These are phyloP conservation scores for Aricia agestis DNA, from an alignment of 1,140 invertebrate genomes.

Conservation along the genomic window DNA sequence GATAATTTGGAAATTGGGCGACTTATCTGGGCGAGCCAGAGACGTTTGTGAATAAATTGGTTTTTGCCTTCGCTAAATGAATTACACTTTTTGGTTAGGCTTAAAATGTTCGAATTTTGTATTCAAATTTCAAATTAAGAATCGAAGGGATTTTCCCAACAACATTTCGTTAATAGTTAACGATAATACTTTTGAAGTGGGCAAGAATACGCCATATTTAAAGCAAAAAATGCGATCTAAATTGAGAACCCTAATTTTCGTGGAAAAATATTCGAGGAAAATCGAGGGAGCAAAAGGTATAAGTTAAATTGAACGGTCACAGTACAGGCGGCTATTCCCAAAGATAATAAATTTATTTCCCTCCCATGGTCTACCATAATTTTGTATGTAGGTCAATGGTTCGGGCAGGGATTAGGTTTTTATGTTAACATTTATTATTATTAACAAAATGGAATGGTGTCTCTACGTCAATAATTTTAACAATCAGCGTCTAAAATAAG, in stretches of 20 bases:
- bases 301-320: constrained; percentile 12
- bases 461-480: too few species aligned
- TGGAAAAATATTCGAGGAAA: neutral
- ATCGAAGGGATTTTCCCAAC: too few species aligned
- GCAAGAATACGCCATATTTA: neutral
- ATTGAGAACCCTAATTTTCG: neutral
- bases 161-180: too few species aligned
- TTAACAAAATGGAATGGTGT: too few species aligned
- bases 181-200: too few species aligned
- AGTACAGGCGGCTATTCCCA: neutral
- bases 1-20: neutral
- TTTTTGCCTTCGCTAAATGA: too few species aligned
- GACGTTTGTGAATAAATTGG: too few species aligned
- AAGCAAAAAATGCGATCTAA: neutral
- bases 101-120: too few species aligned
- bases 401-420: neutral
- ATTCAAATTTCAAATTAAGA: too few species aligned
- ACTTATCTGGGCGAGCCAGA: too few species aligned
- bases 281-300: constrained; percentile 11
- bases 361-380: neutral
- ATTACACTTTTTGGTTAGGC: too few species aligned
- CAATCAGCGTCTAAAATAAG: too few species aligned
- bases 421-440: neutral
- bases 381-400: constrained; percentile 10
- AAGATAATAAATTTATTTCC: constrained; percentile 14